Evolutionary conservation across 2,888 invertebrate species (phyloP), one percentile per base, ranked within the genome.

Genomic region (Archips xylosteana): DNA sequence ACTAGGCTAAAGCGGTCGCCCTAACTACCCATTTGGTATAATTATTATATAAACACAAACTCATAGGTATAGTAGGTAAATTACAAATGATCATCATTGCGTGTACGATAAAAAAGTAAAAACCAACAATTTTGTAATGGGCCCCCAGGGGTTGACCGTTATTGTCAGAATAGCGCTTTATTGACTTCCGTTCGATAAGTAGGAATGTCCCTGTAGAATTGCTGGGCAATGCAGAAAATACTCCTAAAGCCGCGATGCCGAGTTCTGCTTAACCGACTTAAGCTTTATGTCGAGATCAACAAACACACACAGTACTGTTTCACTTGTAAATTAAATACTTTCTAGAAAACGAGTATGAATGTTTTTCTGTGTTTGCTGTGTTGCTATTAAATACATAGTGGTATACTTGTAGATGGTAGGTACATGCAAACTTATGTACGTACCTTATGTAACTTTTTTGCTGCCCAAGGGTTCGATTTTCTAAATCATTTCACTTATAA

Each of bases 41-140:
- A n/a, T n/a, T n/a, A n/a, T n/a, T n/a, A 23, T 23, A 23, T 23
- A 23, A 23, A 23, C 23, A 23, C 5, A 15, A n/a, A 54, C 54
- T 54, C 9, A 54, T 9, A 2, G 9, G 54, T 6, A 6, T n/a
- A 9, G 23, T 2, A 23, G 5, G 54, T 23, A 54, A 4, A n/a
- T 23, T n/a, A 23, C 9, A 23, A 54, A 32, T 32, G 23, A 57
- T n/a, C 15, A 36, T 4, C n/a, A 13, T 59, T 10, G 34, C 32
- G 12, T 6, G n/a, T 8, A 8, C 57, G 23, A 62, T 34, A 68
- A 63, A 57, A 62, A 34, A 32, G 57, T 47, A 57, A 63, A 60
- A 45, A 72, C 32, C 63, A 57, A 72, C 68, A 72, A 63, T 57
- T 68, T 49, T 4, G 54, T 72, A 68, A 72, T 68, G 47, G 57